phyloP scores from a whole-genome alignment of 2,797 vertebrate species.

The Meriones psammophilus region DNA sequence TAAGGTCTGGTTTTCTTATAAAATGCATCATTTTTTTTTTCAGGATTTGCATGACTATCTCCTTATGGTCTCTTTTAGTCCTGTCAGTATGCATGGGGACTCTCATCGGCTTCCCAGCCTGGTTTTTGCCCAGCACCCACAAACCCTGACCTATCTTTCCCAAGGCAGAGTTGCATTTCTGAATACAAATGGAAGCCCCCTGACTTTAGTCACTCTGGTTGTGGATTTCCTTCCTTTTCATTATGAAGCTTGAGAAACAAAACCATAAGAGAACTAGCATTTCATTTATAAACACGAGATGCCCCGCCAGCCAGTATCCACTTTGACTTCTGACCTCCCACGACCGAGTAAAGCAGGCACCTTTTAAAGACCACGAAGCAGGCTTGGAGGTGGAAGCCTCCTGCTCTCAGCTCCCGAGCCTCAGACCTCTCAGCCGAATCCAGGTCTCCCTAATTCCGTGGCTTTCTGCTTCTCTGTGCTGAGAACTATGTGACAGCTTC shows the following conservation, averaged over 20 bases:
- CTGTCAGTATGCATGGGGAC: fast-evolving
- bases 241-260: background rate
- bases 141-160: background rate
- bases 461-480: background rate
- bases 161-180: background rate
- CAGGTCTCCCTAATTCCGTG: background rate
- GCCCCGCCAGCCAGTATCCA: background rate
- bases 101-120: background rate
- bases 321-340: background rate
- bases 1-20: constrained; percentile 1
- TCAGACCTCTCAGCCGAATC: background rate
- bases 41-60: background rate
- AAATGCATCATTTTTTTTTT: background rate
- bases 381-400: background rate
- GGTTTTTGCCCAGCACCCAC: background rate
- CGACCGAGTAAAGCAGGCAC: background rate
- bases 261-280: background rate
- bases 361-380: background rate
- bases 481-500: background rate
- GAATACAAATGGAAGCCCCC: background rate
- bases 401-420: background rate
- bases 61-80: background rate
- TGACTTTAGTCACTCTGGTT: background rate
- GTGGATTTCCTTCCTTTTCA: background rate
- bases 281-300: background rate